These are phyloP conservation scores for Trichonephila inaurata DNA, from an alignment of 1,140 invertebrate species.

Conservation along the genomic window DNA sequence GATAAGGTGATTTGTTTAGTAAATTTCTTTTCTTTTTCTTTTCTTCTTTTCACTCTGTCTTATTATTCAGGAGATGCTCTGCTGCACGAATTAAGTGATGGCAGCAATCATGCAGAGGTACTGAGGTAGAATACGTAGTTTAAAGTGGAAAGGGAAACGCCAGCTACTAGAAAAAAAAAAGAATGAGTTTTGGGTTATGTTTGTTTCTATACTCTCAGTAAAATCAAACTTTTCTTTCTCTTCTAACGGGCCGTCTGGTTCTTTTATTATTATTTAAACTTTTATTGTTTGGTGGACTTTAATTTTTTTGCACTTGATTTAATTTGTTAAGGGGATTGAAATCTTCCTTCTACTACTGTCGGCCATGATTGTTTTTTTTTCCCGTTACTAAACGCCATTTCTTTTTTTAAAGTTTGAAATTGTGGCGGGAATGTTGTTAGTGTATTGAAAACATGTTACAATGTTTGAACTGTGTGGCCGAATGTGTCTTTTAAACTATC, in stretches of 20 bases:
- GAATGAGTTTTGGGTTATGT: not conserved
- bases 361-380: not conserved
- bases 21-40: not conserved
- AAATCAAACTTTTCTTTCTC: conserved; percentile 12
- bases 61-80: conserved; percentile 37
- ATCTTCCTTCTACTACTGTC: not conserved
- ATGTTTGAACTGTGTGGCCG: not conserved
- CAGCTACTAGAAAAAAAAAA: not conserved
- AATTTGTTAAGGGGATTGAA: conserved; percentile 32
- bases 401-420: too few relatives aligned
- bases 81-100: conserved; percentile 38
- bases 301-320: conserved; percentile 9
- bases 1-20: conserved; percentile 23
- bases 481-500: not conserved
- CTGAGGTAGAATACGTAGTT: not conserved
- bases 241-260: not conserved
- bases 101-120: conserved; percentile 7
- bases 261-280: not conserved
- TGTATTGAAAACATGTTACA: not conserved
- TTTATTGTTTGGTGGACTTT: not conserved
- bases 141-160: not conserved
- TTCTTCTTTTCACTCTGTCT: not conserved
- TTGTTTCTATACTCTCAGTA: not conserved
- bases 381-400: not conserved
- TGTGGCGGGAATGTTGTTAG: not conserved